Base-by-base conservation (phyloP, 2,888 invertebrate species). In the Tuberolachnus salignus region DNA sequence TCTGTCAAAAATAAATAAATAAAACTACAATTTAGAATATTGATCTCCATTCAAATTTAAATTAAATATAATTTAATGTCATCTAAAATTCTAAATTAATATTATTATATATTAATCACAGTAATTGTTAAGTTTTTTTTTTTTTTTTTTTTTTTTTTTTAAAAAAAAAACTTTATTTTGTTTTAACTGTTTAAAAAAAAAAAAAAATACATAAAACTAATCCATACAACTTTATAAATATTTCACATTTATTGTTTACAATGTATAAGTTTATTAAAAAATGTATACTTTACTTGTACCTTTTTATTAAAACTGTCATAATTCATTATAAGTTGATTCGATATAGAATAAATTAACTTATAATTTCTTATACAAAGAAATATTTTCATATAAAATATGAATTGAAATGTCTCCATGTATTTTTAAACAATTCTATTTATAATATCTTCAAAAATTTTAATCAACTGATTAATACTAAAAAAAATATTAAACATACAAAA, bases 401-500 rank as follows among this genome's bases (percentile, higher is more conserved):
- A 44, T 55, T 13, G 14, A 74, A 66, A 75, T 75, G 49, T 67
- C 8, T 46, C n/a, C 46, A 11, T 19, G 19, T 26, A 19, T 63
- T 63, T 63, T 59, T 19, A 71, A 59, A 44, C n/a, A 64, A 55
- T 64, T 63, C 6, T 59, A 34, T 57, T 67, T 16, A 59, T 69
- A 57, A 34, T 67, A 67, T 26, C 21, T 44, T 55, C 8, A 13
- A n/a, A 10, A 55, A 44, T 49, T 57, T 67, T 4, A 75, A 74
- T 51, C 19, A 53, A 53, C 16, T 64, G 8, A 71, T 57, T 63
- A 55, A 73, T 44, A 59, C 69, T 69, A 61, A 78, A 69, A 78
- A 69, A 55, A 42, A n/a, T 59, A 21, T 19, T 78, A 16, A 69
- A 67, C 49, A 59, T 78, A 78, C 78, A 78, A 78, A 69, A 74